Percentiles rank a stretch among this genome's conserved stretches.
These are phyloP conservation scores for Sphenodon punctatus DNA, from an alignment of 2,797 vertebrate species.

Conservation along the genomic window DNA sequence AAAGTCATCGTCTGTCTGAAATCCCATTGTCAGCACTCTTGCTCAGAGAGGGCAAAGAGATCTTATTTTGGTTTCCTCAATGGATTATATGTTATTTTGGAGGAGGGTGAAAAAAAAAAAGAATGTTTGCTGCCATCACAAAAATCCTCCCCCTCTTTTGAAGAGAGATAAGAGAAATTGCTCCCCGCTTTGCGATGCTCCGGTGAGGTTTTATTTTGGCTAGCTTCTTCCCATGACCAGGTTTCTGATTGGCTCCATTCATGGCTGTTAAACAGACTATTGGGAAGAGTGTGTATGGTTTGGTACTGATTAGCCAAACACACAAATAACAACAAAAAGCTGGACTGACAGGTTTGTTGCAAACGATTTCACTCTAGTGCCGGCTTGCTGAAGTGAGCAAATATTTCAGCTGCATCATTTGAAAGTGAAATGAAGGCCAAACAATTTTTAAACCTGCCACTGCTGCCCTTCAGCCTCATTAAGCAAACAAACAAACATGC, in stretches of 20 bases:
- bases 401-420: background rate
- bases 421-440: background rate
- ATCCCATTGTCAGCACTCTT: slow-evolving; percentile 40
- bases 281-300: background rate
- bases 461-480: background rate
- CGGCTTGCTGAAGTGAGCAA: background rate
- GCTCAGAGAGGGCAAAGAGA: background rate
- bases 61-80: slow-evolving; percentile 25
- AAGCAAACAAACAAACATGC: background rate
- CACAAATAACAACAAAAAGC: too few species aligned
- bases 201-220: too few species aligned
- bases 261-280: background rate
- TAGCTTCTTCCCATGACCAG: background rate
- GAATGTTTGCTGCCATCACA: too few species aligned
- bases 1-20: slow-evolving; percentile 44
- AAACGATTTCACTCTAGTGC: background rate
- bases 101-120: background rate
- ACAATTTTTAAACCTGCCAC: background rate
- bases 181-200: background rate
- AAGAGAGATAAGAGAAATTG: background rate
- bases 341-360: background rate
- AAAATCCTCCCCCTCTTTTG: background rate
- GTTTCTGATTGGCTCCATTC: background rate
- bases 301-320: background rate
- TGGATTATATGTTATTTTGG: slow-evolving; percentile 22